phyloP scores from a whole-genome alignment of 2,888 invertebrate genomes.

The Melanostoma mellinum region DNA sequence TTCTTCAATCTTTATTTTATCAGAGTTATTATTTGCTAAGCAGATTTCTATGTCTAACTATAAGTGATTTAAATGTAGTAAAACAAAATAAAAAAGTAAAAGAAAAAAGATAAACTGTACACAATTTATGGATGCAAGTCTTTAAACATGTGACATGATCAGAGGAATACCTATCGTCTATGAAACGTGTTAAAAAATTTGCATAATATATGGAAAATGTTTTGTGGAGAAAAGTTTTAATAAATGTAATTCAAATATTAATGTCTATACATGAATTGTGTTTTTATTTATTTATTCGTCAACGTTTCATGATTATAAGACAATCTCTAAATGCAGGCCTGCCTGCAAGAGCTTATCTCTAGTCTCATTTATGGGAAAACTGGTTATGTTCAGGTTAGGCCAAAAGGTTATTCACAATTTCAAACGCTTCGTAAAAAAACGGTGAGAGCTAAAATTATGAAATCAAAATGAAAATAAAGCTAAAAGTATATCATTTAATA shows the following conservation, averaged over 20 bases:
- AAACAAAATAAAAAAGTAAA: slow-evolving; percentile 10
- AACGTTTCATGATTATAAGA: background rate
- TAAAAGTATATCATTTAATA: too few species aligned
- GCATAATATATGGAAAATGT: slow-evolving; percentile 9
- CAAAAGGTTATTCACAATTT: too few species aligned
- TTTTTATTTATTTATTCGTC: slow-evolving; percentile 2
- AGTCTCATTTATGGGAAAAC: too few species aligned
- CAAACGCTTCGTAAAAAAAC: too few species aligned
- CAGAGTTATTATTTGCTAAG: slow-evolving; percentile 49
- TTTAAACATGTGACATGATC: slow-evolving; percentile 20
- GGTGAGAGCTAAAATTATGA: too few species aligned
- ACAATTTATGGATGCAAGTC: slow-evolving; percentile 46
- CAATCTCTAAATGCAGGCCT: too few species aligned
- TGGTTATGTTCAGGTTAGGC: too few species aligned
- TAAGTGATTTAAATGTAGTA: slow-evolving; percentile 44
- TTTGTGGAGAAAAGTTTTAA: slow-evolving; percentile 46
- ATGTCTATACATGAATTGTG: slow-evolving; percentile 30
- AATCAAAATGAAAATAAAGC: too few species aligned
- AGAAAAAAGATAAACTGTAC: slow-evolving; percentile 25
- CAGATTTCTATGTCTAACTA: slow-evolving; percentile 38
- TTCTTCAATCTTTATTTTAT: slow-evolving; percentile 26
- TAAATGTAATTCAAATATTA: slow-evolving; percentile 62
- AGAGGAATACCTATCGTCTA: slow-evolving; percentile 34
- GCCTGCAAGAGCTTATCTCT: too few species aligned
- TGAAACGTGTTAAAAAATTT: slow-evolving; percentile 30